phyloP scores from a whole-genome alignment of 2,113 vertebrate genomes.

The Spea multiplicata region DNA sequence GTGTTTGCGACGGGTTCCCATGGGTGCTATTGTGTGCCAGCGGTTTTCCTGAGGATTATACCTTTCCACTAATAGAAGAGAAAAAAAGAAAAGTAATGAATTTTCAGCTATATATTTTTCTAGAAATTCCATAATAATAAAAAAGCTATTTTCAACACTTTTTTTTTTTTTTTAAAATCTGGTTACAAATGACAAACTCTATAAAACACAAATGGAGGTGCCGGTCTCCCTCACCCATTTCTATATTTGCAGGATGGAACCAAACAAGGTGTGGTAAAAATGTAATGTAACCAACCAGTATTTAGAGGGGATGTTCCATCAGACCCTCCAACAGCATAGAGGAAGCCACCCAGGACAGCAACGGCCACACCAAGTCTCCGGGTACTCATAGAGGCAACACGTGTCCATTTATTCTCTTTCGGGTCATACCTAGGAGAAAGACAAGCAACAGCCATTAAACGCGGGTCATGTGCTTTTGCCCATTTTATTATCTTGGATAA shows the following conservation, averaged over 20 bases:
- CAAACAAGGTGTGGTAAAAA: too few species aligned
- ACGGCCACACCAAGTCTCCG: conserved; percentile 93
- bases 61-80: conserved; percentile 79
- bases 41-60: conserved; percentile 98
- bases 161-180: too few species aligned
- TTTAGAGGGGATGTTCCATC: conserved; percentile 97
- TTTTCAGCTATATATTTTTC: background rate
- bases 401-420: conserved; percentile 98
- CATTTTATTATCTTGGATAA: too few species aligned
- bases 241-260: too few species aligned
- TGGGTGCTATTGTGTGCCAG: conserved; percentile 96
- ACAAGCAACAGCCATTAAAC: background rate
- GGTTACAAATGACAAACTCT: too few species aligned
- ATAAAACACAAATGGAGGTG: too few species aligned
- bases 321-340: conserved; percentile 95
- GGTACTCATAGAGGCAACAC: conserved; percentile 98
- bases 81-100: background rate
- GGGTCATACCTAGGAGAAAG: conserved; percentile 84
- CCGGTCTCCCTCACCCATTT: too few species aligned
- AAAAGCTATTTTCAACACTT: too few species aligned
- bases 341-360: conserved; percentile 91
- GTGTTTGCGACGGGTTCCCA: conserved; percentile 96
- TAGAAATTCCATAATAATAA: background rate
- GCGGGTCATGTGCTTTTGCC: too few species aligned
- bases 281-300: conserved; percentile 72